Evolutionary conservation across 2,113 vertebrate genomes (phyloP), one percentile per base, ranked within the genome.

Genomic region (Chiloscyllium plagiosum): DNA sequence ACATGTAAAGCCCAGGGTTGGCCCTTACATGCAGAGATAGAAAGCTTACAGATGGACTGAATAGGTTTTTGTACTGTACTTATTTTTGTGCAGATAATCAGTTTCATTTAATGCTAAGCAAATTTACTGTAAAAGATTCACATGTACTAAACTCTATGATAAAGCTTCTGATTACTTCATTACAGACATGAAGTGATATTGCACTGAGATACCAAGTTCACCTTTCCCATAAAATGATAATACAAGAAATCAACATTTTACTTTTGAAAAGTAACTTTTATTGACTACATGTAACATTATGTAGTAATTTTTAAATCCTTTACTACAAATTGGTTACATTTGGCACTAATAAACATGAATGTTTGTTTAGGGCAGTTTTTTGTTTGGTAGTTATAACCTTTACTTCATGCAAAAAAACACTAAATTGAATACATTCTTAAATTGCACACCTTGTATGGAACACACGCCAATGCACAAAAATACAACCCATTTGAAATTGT

Each of bases 401-500:
- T 89, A 89, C 37, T 70, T 72, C 94, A 95, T 95, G 94, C 94
- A 95, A 95, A 95, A 42, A 95, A 72, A 95, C 69, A 95, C 42
- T 95, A 95, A 95, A 70, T 72, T 95, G 52, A 72, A 50, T 72
- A 95, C 94, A 95, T 95, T 76, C 94, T 72, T 72, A 93, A 93
- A 95, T 95, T 72, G 68, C 94, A 95, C 89, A 93, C 61, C 89
- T 66, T 13, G 15, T 50, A 90, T 93, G 89, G 68, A 95, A 95
- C 94, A 95, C 69, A 70, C 72, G 72, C 94, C 47, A 70, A 94
- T 50, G 93, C 93, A 94, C 90, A 68, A 24, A 94, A 70, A 69
- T 92, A 92, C 93, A 95, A 95, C 47, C 94, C 69, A 95, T 72
- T 72, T 72, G 69, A 95, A 95, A 42, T 72, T 95, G 69, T 95